A percentile compares a stretch with the other conserved stretches of the same genome.
Conservation (phyloP, 2,888 invertebrate species). For the Caenorhabditis sp. region DNA sequence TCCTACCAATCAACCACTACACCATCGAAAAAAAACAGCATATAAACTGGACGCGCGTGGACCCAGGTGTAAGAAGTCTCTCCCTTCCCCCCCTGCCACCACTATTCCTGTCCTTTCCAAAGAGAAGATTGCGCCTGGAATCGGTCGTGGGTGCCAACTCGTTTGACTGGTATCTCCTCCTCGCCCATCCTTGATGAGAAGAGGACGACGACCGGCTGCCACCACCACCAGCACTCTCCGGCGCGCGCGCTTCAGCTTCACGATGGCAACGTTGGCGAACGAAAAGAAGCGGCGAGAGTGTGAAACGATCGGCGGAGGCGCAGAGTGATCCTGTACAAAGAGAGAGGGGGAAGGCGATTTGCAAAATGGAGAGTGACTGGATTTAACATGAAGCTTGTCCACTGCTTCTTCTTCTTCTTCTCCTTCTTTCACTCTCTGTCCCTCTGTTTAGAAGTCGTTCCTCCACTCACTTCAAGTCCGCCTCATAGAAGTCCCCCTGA, state of each 20-base stretch:
- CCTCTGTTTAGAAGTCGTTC: too few species aligned
- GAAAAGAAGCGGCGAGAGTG: conserved; percentile 20
- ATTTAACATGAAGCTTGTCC: conserved; percentile 40
- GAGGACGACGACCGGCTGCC: background rate
- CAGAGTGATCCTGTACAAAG: conserved; percentile 39
- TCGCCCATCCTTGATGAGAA: too few species aligned
- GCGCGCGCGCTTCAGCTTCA: conserved; percentile 18
- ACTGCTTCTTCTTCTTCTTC: too few species aligned
- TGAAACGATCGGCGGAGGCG: conserved; percentile 41
- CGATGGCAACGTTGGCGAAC: conserved; percentile 30
- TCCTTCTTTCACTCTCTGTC: conserved; percentile 19
- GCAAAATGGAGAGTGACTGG: conserved; percentile 49
- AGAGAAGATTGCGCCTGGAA: conserved; percentile 54
- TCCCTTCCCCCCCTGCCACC: too few species aligned
- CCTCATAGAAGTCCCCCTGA: too few species aligned
- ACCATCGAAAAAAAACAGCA: conserved; percentile 26
- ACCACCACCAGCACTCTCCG: conserved; percentile 24
- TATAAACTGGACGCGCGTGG: conserved; percentile 44
- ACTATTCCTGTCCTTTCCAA: conserved; percentile 54
- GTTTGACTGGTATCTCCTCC: conserved; percentile 53
- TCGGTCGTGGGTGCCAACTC: conserved; percentile 47
- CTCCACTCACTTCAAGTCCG: too few species aligned
- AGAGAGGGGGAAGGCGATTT: conserved; percentile 11
- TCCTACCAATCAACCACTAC: conserved; percentile 31
- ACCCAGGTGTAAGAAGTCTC: conserved; percentile 25